Conservation (phyloP, 2,797 vertebrate genomes). For the Melanotaenia pygmaea region DNA sequence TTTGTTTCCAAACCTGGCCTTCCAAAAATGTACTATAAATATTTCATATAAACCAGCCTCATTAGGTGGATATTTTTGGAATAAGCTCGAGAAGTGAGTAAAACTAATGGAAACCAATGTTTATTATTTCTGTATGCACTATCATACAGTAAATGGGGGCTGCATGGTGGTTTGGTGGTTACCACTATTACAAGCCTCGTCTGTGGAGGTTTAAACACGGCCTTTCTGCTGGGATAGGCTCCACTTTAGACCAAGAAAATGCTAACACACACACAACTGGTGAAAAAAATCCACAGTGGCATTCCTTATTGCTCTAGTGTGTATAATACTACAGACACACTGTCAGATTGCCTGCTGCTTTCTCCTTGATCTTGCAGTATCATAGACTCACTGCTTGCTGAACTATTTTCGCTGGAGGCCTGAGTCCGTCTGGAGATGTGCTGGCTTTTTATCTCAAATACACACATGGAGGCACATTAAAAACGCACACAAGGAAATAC, state of each 20-base stretch:
- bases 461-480: background rate
- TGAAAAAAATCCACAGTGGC: background rate
- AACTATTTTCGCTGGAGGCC: slow-evolving; percentile 49
- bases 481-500: background rate
- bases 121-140: no score
- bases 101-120: no score
- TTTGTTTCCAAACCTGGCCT: background rate
- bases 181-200: no score
- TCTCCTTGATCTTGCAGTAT: slow-evolving; percentile 33
- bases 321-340: slow-evolving; percentile 15
- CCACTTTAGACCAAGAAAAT: slow-evolving; percentile 17
- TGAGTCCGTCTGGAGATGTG: slow-evolving; percentile 42
- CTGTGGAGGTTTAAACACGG: no score
- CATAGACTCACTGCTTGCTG: slow-evolving; percentile 38
- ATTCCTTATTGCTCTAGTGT: slow-evolving; percentile 10
- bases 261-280: slow-evolving; percentile 12
- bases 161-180: no score
- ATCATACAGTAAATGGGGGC: no score
- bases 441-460: slow-evolving; percentile 32
- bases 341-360: slow-evolving; percentile 1
- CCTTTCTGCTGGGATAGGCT: no score
- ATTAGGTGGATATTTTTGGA: background rate
- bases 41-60: background rate
- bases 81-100: no score
- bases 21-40: background rate